These are phyloP conservation scores for Falco biarmicus DNA, from an alignment of 2,797 vertebrate species.

Conservation along the genomic window DNA sequence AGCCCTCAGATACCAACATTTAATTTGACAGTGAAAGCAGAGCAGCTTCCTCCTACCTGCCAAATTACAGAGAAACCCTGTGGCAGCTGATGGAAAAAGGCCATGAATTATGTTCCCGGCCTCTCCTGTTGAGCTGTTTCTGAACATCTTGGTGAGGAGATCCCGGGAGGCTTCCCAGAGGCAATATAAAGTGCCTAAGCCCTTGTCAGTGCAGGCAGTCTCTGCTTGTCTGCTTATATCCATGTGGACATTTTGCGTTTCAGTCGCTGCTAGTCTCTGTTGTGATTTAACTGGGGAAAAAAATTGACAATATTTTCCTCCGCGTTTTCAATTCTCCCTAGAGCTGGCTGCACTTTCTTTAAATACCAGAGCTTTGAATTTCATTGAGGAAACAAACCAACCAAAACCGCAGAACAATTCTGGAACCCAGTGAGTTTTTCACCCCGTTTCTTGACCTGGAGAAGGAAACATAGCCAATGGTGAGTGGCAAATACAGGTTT, in stretches of 20 bases:
- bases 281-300: background rate
- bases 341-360: constrained; percentile 6
- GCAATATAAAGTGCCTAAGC: background rate
- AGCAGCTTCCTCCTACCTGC: background rate
- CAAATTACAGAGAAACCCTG: background rate
- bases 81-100: background rate
- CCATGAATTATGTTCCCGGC: background rate
- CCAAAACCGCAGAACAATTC: background rate
- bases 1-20: background rate
- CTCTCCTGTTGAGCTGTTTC: background rate
- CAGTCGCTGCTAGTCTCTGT: background rate
- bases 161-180: background rate
- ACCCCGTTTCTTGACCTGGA: background rate
- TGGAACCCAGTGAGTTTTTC: background rate
- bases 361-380: constrained; percentile 1
- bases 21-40: background rate
- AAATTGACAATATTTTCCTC: background rate
- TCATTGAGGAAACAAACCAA: constrained; percentile 15
- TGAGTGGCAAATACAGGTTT: background rate
- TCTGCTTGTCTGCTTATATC: background rate
- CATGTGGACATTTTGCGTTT: background rate
- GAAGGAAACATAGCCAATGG: background rate
- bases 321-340: background rate
- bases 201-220: background rate
- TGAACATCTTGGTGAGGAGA: background rate